Conservation (phyloP, 2,113 vertebrate genomes). For the Muntiacus muntjak region DNA sequence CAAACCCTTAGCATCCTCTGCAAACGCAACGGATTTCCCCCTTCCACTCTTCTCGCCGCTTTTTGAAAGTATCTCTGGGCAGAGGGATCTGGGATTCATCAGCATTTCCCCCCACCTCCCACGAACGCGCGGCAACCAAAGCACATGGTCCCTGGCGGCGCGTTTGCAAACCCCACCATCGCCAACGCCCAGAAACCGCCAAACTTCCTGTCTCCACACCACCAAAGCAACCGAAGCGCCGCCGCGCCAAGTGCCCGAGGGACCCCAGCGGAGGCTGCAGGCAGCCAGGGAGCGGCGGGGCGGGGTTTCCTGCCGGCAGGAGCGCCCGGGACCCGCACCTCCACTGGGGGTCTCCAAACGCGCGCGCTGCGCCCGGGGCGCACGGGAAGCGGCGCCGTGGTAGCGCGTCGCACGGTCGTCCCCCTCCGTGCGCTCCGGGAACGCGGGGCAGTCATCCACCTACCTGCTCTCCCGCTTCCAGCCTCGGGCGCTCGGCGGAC, state of each 20-base stretch:
- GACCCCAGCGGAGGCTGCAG: neutral
- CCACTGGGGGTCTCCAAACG: neutral
- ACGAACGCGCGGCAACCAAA: neutral
- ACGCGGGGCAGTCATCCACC: neutral
- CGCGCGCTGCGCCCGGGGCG: neutral
- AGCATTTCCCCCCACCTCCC: neutral
- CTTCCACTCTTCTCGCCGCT: neutral
- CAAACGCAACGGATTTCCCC: neutral
- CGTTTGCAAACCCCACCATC: constrained; percentile 12
- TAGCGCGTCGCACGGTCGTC: neutral
- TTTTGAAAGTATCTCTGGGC: neutral
- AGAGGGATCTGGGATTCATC: constrained; percentile 14
- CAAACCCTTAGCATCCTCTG: neutral
- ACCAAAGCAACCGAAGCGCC: neutral
- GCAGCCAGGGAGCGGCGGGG: neutral
- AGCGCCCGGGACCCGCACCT: neutral
- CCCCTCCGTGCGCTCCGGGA: neutral
- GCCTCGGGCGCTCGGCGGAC: neutral
- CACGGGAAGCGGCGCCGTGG: neutral
- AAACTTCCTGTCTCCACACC: constrained; percentile 41
- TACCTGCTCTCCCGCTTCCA: constrained; percentile 45
- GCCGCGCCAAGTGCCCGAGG: neutral
- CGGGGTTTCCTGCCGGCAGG: neutral
- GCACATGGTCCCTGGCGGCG: constrained; percentile 40
- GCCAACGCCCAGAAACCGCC: constrained; percentile 27